These are phyloP conservation scores for Ephestia elutella DNA, from an alignment of 1,140 invertebrate species.

Conservation along the genomic window DNA sequence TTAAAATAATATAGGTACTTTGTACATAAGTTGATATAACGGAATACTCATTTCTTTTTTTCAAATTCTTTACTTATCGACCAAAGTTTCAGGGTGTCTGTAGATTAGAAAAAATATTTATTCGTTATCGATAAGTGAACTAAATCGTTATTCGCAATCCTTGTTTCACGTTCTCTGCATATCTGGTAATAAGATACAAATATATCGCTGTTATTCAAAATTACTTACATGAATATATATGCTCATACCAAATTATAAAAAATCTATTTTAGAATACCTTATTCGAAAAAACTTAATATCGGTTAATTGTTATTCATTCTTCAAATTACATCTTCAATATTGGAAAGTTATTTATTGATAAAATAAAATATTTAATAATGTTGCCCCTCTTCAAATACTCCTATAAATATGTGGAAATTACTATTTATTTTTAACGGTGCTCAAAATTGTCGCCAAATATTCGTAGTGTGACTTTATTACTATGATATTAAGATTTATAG, in stretches of 20 bases:
- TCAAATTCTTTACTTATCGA: neutral
- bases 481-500: neutral
- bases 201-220: too few relatives aligned
- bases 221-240: too few relatives aligned
- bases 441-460: slow-evolving; percentile 33
- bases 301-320: slow-evolving; percentile 5
- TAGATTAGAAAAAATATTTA: neutral
- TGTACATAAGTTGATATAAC: neutral
- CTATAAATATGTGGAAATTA: slow-evolving; percentile 6
- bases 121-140: neutral
- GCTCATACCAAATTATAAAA: too few relatives aligned
- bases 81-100: slow-evolving; percentile 7
- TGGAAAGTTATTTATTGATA: slow-evolving; percentile 18
- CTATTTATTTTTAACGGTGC: slow-evolving; percentile 18
- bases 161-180: too few relatives aligned
- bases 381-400: neutral
- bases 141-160: neutral
- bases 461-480: slow-evolving; percentile 13
- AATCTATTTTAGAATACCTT: too few relatives aligned
- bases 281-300: neutral
- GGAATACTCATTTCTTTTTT: neutral
- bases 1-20: neutral
- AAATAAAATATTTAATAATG: slow-evolving; percentile 5
- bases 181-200: too few relatives aligned
- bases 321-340: slow-evolving; percentile 19